Evolutionary conservation across 2,888 invertebrate genomes (phyloP), one percentile per base, ranked within the genome.

Genomic region (Physocephala rufipes): DNA sequence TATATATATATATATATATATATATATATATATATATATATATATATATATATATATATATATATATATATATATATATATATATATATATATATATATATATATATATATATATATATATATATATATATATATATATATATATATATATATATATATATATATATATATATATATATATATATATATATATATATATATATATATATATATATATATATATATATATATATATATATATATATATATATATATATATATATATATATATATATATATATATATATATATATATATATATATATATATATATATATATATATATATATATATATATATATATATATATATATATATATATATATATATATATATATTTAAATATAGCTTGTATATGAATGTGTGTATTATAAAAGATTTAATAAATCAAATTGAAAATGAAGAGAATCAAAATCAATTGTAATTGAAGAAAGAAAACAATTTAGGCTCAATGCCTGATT

Each of bases 321-420:
- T 36, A 36, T 36, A 36, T 36, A 36, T 36, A 36, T 36, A 36
- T 36, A 36, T 36, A 36, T 36, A 36, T 36, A 36, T 43, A 62
- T 21, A n/a, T 21, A 53, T 53, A 53, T 53, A n/a, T 53, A 53
- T 53, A 21, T 53, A 53, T 53, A 53, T 19, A 53, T 19, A 19
- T 53, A 53, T 21, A 58, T 61, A 51, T 62, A 49, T 62, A 62
- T 62, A 51, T 47, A 61, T 47, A 67, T 67, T 47, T 67, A 59
- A 47, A 67, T 66, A 53, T 67, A 58, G 45, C 13, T 68, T 51
- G 30, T 30, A 36, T 62, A 47, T 45, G 47, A 59, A 67, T 67
- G 67, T 49, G 59, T 68, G 68, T 68, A 68, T 30, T 21, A 68
- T 68, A 68, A 62, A 58, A 68, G n/a, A 58, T 47, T n/a, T 59